Conservation (phyloP, 2,797 vertebrate species). For the Poeciliopsis turneri region DNA sequence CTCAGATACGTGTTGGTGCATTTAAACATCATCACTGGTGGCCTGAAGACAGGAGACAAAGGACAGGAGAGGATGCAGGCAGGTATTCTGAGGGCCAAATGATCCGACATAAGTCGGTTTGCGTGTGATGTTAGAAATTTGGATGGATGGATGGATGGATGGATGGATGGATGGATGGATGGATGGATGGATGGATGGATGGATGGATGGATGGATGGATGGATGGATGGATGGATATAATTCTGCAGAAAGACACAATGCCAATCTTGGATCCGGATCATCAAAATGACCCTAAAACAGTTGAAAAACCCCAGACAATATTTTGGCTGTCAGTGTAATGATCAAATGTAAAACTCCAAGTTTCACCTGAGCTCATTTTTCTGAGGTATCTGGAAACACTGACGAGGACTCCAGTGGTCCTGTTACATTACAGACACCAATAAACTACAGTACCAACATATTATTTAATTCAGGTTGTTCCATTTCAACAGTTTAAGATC, state of each 20-base stretch:
- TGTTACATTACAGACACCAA: too few species aligned
- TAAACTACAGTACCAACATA: constrained; percentile 19
- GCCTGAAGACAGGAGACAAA: not conserved
- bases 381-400: not conserved
- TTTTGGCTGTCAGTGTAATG: not conserved
- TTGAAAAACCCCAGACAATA: too few species aligned
- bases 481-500: constrained; percentile 28
- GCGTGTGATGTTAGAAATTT: not conserved
- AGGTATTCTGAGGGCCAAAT: not conserved
- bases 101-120: not conserved
- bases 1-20: constrained; percentile 63
- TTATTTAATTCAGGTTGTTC: constrained; percentile 45
- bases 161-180: too few species aligned
- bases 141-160: too few species aligned
- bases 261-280: too few species aligned
- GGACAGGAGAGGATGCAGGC: not conserved
- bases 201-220: too few species aligned
- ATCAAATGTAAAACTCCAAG: not conserved
- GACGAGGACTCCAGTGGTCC: too few species aligned
- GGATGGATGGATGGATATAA: too few species aligned
- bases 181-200: too few species aligned
- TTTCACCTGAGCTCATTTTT: not conserved
- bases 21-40: constrained; percentile 55
- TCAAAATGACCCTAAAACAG: too few species aligned
- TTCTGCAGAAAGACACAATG: too few species aligned